phyloP scores from a whole-genome alignment of 2,113 vertebrate species.

The human (Homo sapiens) region DNA sequence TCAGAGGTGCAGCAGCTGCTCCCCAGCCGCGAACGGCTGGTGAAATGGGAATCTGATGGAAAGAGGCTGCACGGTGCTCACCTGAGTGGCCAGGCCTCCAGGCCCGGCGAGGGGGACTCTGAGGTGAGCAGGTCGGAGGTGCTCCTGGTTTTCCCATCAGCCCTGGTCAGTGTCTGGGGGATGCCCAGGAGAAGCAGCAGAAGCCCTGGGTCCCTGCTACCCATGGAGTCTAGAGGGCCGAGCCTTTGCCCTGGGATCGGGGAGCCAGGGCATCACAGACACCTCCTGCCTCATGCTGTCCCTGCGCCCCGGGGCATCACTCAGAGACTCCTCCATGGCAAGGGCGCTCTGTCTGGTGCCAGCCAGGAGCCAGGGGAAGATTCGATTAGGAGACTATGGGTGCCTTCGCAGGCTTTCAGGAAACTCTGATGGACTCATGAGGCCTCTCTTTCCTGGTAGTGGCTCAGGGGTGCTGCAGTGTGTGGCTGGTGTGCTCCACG shows the following conservation, averaged over 20 bases:
- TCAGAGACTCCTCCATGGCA: neutral
- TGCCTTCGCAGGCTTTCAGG: neutral
- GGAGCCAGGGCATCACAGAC: no score
- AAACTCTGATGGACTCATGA: neutral
- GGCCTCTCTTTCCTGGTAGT: neutral
- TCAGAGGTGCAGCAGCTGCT: neutral
- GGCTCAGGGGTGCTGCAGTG: neutral
- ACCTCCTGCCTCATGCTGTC: neutral
- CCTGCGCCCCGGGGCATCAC: neutral
- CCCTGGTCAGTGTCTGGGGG: neutral
- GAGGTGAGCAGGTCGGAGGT: neutral
- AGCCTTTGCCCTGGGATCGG: neutral
- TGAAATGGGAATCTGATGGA: neutral
- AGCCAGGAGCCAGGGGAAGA: neutral
- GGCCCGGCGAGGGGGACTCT: neutral
- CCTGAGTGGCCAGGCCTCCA: neutral
- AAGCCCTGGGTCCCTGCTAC: neutral
- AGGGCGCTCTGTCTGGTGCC: no score
- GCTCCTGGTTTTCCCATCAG: neutral
- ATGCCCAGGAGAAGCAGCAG: neutral
- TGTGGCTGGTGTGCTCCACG: neutral
- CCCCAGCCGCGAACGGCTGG: neutral
- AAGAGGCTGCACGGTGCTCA: neutral
- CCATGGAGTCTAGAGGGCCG: neutral
- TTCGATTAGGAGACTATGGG: neutral